Percentiles rank a stretch among this genome's conserved stretches.
phyloP scores from a whole-genome alignment of 2,797 vertebrate species.

The Darevskia nairensis region DNA sequence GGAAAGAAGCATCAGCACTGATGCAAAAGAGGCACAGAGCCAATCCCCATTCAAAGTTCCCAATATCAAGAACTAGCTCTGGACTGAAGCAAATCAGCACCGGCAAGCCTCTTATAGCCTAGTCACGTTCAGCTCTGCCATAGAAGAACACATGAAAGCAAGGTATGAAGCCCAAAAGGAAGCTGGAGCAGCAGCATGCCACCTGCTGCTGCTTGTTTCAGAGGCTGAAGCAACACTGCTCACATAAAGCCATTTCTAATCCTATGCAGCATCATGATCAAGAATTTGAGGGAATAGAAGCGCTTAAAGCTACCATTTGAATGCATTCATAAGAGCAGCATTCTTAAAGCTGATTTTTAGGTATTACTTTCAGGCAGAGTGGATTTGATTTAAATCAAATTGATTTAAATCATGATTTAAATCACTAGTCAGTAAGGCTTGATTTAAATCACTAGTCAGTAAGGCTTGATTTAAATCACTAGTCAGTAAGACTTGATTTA shows the following conservation, averaged over 20 bases:
- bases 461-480: too few relatives aligned
- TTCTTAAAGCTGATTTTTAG: neutral
- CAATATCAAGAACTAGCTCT: neutral
- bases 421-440: too few relatives aligned
- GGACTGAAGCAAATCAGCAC: neutral
- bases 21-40: neutral
- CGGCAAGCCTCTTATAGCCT: neutral
- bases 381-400: too few relatives aligned
- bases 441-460: too few relatives aligned
- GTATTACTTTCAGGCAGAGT: neutral
- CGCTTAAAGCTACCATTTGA: conserved; percentile 31
- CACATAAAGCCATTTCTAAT: conserved; percentile 1
- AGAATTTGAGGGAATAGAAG: conserved; percentile 29
- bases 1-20: neutral
- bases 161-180: neutral
- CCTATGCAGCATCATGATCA: fast-evolving
- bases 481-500: too few relatives aligned
- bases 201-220: conserved; percentile 17
- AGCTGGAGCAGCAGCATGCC: neutral
- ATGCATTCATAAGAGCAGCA: conserved; percentile 25
- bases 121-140: neutral
- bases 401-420: too few relatives aligned
- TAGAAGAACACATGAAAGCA: neutral
- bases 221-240: neutral
- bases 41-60: neutral